Conservation (phyloP, 2,797 vertebrate species). For the Alcedo quadribrachys region DNA sequence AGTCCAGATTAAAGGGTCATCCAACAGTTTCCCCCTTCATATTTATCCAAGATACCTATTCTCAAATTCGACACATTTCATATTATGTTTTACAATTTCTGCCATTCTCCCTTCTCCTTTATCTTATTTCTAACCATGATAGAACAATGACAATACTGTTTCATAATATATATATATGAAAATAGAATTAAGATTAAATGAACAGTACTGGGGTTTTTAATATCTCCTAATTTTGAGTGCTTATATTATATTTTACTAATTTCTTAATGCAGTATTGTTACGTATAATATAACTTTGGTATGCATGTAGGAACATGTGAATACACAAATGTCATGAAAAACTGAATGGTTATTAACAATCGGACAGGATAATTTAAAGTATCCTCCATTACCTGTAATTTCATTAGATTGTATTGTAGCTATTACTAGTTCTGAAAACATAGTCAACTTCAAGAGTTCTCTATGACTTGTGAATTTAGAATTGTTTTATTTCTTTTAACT, state of each 20-base stretch:
- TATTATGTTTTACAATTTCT: neutral
- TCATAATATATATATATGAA: neutral
- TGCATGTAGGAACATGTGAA: neutral
- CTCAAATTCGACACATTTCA: neutral
- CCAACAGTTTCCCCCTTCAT: fast-evolving
- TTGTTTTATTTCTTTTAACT: neutral
- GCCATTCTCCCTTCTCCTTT: neutral
- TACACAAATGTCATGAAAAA: neutral
- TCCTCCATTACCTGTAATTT: neutral
- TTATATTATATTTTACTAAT: neutral
- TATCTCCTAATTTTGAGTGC: neutral
- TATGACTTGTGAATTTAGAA: neutral
- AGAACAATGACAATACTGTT: neutral
- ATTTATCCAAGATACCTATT: neutral
- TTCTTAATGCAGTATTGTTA: neutral
- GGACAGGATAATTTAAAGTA: neutral
- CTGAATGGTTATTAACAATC: neutral
- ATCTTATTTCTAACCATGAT: fast-evolving
- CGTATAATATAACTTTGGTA: neutral
- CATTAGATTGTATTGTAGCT: neutral
- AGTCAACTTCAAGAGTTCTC: neutral
- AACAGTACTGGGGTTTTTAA: fast-evolving
- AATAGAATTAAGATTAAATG: neutral
- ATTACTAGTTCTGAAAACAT: neutral
- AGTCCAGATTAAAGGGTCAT: neutral